Percentiles rank a stretch among this genome's conserved stretches.
Conservation (phyloP, 2,888 invertebrate species). For the Spilarctia lutea region DNA sequence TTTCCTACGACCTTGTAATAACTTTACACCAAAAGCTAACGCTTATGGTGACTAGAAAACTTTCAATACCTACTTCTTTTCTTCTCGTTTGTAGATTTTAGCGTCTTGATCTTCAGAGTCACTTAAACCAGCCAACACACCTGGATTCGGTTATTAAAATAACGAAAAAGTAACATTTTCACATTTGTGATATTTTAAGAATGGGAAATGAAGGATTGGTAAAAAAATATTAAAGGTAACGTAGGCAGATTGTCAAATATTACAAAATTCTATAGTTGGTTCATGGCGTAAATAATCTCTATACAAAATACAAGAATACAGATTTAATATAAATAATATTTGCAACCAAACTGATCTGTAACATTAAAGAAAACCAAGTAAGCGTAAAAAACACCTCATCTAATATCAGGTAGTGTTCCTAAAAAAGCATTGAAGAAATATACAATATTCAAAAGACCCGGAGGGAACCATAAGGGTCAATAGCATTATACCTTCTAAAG, state of each 20-base stretch:
- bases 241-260: neutral
- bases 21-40: no score
- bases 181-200: neutral
- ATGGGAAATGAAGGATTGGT: no score
- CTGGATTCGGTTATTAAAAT: no score
- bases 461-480: constrained; percentile 17
- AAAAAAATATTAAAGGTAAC: no score
- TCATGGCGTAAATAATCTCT: neutral
- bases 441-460: constrained; percentile 18
- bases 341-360: neutral
- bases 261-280: neutral
- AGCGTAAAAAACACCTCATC: constrained; percentile 6
- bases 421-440: constrained; percentile 12
- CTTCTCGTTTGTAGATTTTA: no score
- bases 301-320: neutral
- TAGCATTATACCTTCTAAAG: constrained; percentile 19
- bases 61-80: neutral
- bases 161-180: no score
- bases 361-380: neutral
- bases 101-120: no score
- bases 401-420: constrained; percentile 11
- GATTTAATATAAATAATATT: neutral
- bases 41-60: no score
- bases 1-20: no score
- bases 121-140: no score